Conservation (phyloP, 2,888 invertebrate species). For the Catocala fraxini region DNA sequence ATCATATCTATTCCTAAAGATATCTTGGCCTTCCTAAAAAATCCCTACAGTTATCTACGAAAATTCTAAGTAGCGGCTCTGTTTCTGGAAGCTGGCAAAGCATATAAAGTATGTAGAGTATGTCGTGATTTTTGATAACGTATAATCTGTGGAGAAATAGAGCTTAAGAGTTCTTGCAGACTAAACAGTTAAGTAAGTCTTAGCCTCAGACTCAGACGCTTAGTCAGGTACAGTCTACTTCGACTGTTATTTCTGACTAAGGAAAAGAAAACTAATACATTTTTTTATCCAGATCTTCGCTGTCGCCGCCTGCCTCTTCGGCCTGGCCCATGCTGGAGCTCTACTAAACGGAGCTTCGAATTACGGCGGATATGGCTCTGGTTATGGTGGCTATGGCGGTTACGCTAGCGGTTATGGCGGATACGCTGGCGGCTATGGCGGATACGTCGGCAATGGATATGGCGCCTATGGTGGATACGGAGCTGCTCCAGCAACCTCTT, state of each 20-base stretch:
- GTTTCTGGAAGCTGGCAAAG: no score
- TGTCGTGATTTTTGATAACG: no score
- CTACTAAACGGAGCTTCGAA: conserved; percentile 42
- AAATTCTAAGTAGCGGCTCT: no score
- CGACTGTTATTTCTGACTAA: neutral
- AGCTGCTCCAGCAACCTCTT: conserved; percentile 45
- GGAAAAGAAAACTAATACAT: neutral
- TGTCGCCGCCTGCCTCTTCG: conserved; percentile 62
- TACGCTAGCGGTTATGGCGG: conserved; percentile 13
- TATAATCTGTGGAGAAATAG: no score
- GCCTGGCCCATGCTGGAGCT: conserved; percentile 60
- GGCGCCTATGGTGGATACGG: conserved; percentile 37
- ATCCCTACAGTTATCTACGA: no score
- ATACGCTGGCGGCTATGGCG: conserved; percentile 20
- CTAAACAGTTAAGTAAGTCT: no score
- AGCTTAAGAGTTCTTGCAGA: no score
- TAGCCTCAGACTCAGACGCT: no score
- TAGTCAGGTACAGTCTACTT: neutral
- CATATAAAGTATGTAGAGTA: no score
- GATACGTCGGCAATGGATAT: conserved; percentile 6
- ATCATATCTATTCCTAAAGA: no score
- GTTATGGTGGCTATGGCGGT: conserved; percentile 16
- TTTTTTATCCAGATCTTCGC: conserved; percentile 55
- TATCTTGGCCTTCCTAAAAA: no score
- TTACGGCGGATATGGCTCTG: conserved; percentile 11